Percentiles rank a stretch among this genome's conserved stretches.
Evolutionary conservation across 2,113 vertebrate species (phyloP).

Genomic region (Dasyprocta punctata): DNA sequence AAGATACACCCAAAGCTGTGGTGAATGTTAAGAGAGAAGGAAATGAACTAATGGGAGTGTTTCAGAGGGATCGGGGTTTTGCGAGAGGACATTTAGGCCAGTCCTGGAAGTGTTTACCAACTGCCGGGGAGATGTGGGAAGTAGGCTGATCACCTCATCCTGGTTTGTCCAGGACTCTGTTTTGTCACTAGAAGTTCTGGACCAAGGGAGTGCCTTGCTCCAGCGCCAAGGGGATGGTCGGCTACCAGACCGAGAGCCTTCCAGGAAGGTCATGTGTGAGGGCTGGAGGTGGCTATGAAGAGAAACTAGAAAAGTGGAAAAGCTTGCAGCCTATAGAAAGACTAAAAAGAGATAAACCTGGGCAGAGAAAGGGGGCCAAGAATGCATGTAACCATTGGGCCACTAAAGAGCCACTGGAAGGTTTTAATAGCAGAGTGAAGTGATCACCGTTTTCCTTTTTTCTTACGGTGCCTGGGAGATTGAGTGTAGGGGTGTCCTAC

Average conservation of each 20-base stretch:
- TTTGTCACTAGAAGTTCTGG: not conserved
- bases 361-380: not conserved
- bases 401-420: not conserved
- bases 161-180: not conserved
- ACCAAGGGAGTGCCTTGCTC: not conserved
- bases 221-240: not conserved
- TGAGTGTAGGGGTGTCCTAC: not conserved
- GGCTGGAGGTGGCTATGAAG: not conserved
- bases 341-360: not conserved
- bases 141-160: not conserved
- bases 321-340: not conserved
- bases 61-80: not conserved
- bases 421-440: not conserved
- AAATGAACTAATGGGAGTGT: not conserved
- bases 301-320: constrained; percentile 1
- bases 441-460: not conserved
- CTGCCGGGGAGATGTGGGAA: not conserved
- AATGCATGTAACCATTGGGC: not conserved
- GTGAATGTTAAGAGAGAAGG: constrained; percentile 18
- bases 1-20: not conserved
- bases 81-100: not conserved
- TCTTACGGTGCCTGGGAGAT: not conserved
- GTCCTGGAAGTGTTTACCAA: not conserved
- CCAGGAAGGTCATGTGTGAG: not conserved
- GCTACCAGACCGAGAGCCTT: not conserved